Evolutionary conservation across 2,113 vertebrate species (phyloP), one percentile per base, ranked within the genome.

Genomic region (Tachysurus vachellii): DNA sequence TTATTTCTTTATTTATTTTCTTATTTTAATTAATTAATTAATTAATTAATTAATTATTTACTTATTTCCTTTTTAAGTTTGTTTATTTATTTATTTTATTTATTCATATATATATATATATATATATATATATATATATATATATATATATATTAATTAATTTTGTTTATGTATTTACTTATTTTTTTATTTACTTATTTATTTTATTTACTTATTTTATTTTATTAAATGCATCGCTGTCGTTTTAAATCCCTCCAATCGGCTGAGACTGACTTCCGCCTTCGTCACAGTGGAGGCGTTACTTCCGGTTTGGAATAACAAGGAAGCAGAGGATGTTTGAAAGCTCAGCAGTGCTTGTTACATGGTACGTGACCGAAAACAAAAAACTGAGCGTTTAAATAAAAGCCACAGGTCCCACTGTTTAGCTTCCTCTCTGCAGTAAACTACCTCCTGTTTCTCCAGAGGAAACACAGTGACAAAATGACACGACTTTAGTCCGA

Each of bases 291-390:
- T 4, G 76, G 28, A 21, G 42, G 59, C 91, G 90, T 91, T 91
- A 76, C 94, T 95, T 95, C 94, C 95, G 94, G 93, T 94, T 94
- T 91, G 82, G 89, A 80, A 90, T 82, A 92, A 86, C 88, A 84
- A 93, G 94, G 94, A 95, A 92, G 93, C 92, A 75, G 90, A 90
- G 79, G 89, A 79, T 86, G 89, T 89, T 86, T 83, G 90, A 87
- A 75, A 87, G 85, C 80, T 93, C 92, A 93, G 76, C 91, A 87
- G 89, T 88, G 90, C 90, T 83, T 88, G 85, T 89, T 87, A 89
- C 56, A 93, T 93, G 93, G 93, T 95, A 92, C 90, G 95, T 95
- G 94, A 94, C 91, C 92, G 85, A 50, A 93, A 86, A 87, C 44
- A 81, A 61, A 57, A 50, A 12, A 1, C 28, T 61, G 79, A 56